Evolutionary conservation across 1,140 invertebrate genomes (phyloP), one percentile per base, ranked within the genome.

Genomic region (Ceratina calcarata): DNA sequence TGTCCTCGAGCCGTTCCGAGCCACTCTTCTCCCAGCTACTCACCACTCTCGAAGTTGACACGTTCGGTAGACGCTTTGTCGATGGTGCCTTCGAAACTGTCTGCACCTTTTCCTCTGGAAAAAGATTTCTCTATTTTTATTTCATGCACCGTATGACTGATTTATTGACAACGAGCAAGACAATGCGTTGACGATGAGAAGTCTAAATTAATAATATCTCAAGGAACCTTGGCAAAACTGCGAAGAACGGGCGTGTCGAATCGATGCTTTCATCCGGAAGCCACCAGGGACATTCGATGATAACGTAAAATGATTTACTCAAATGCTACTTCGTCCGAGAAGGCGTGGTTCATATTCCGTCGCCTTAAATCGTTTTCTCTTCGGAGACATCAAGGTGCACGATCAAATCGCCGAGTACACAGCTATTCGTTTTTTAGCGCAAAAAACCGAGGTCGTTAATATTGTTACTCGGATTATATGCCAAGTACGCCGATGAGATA

Each of bases 1-100:
- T 93, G 0, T 90, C 93, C 53, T 94, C 93, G 58, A 93, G 93
- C 94, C 95, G 96, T 6, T 92, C 89, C 0, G 94, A n/a, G n/a
- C 92, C 13, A 96, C 90, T 15, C 91, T 91, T 6, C 89, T 85
- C 0, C 95, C 94, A 3, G 91, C 94, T 67, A n/a, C n/a, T n/a
- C n/a, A n/a, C n/a, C n/a, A n/a, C n/a, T n/a, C n/a, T n/a, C n/a
- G n/a, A n/a, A n/a, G n/a, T n/a, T n/a, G n/a, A n/a, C n/a, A n/a
- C n/a, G n/a, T n/a, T n/a, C n/a, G n/a, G n/a, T n/a, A n/a, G n/a
- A n/a, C n/a, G n/a, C n/a, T n/a, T n/a, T n/a, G n/a, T n/a, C n/a
- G n/a, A n/a, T n/a, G n/a, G n/a, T n/a, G n/a, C n/a, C n/a, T n/a
- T n/a, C n/a, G n/a, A n/a, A n/a, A n/a, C n/a, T n/a, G n/a, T n/a